phyloP scores from a whole-genome alignment of 2,113 vertebrate species.

The Mohoua ochrocephala region DNA sequence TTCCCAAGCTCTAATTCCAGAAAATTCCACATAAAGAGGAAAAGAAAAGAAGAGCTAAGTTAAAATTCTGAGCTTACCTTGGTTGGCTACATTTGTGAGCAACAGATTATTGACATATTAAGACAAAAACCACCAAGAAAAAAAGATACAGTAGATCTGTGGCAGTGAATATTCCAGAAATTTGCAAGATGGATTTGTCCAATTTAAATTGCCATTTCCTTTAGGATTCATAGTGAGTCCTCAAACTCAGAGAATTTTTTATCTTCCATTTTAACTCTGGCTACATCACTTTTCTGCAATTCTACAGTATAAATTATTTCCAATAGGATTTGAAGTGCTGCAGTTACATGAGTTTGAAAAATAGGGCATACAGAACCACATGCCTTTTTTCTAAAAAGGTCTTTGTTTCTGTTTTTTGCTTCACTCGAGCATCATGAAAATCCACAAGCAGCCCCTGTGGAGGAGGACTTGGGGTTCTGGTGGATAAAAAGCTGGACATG shows the following conservation, averaged over 20 bases:
- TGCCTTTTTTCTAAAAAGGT: neutral
- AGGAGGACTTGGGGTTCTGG: neutral
- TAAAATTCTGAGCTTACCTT: neutral
- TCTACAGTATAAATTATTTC: neutral
- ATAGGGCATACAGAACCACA: neutral
- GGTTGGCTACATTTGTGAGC: slow-evolving; percentile 4
- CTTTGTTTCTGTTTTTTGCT: neutral
- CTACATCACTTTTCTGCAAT: neutral
- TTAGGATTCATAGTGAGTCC: neutral
- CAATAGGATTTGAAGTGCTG: neutral
- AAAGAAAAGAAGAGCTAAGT: neutral
- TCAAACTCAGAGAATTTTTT: neutral
- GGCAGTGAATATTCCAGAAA: slow-evolving; percentile 26
- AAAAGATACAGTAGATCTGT: neutral
- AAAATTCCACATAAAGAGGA: neutral
- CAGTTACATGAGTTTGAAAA: neutral
- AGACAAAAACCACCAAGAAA: slow-evolving; percentile 1
- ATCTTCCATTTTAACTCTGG: neutral
- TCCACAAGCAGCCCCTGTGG: neutral
- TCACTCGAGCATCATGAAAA: neutral
- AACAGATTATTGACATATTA: neutral
- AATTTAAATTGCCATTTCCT: neutral
- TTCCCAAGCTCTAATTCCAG: slow-evolving; percentile 28
- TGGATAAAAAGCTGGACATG: neutral
- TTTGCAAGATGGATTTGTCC: neutral